phyloP scores from a whole-genome alignment of 2,888 invertebrate species.

The Noctua comes region DNA sequence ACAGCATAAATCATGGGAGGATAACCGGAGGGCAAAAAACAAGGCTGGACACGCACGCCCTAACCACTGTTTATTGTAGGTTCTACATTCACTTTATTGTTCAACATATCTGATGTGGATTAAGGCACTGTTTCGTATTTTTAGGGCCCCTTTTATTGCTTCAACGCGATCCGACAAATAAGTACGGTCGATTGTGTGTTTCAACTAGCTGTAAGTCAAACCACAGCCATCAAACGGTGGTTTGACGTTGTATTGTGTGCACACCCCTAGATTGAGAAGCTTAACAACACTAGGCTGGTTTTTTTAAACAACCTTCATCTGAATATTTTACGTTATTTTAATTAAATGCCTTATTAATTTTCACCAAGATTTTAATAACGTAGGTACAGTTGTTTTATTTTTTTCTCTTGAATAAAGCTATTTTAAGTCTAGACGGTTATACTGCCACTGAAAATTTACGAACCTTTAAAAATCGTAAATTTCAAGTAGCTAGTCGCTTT shows the following conservation, averaged over 20 bases:
- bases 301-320: slow-evolving; percentile 10
- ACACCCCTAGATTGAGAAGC: slow-evolving; percentile 7
- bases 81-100: slow-evolving; percentile 81
- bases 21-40: slow-evolving; percentile 85
- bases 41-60: slow-evolving; percentile 76
- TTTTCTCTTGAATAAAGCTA: slow-evolving; percentile 33
- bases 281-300: not conserved
- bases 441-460: slow-evolving; percentile 54
- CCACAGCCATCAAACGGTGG: not conserved
- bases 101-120: slow-evolving; percentile 77
- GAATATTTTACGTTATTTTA: slow-evolving; percentile 37
- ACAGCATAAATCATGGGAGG: slow-evolving; percentile 87
- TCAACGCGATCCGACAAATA: slow-evolving; percentile 41
- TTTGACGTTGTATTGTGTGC: not conserved
- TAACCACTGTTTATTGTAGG: slow-evolving; percentile 85
- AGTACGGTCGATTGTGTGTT: slow-evolving; percentile 33
- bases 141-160: slow-evolving; percentile 54
- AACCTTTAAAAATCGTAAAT: slow-evolving; percentile 57
- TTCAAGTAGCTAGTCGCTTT: slow-evolving; percentile 51
- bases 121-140: slow-evolving; percentile 55
- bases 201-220: slow-evolving; percentile 22
- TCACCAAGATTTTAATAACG: slow-evolving; percentile 34
- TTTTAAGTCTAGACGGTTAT: slow-evolving; percentile 48
- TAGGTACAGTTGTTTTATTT: slow-evolving; percentile 24
- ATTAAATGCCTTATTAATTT: slow-evolving; percentile 43